A percentile compares a stretch with the other conserved stretches of the same genome.
phyloP scores from a whole-genome alignment of 2,113 vertebrate genomes.

The Poicephalus meyeri region DNA sequence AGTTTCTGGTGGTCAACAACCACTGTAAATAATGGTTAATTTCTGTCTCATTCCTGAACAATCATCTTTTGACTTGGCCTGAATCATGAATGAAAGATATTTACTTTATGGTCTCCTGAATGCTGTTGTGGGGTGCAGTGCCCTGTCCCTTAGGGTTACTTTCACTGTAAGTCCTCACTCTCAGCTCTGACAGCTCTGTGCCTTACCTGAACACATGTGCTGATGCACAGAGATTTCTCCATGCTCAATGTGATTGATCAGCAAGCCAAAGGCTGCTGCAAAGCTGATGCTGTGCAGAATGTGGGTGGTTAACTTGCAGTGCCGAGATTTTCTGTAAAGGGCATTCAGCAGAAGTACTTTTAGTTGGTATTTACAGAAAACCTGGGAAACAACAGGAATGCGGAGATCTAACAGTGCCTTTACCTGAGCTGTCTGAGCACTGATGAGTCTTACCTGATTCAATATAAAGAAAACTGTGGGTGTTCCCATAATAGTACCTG shows the following conservation, averaged over 20 bases:
- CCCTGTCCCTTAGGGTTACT: neutral
- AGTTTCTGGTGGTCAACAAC: neutral
- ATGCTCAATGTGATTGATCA: fast-evolving
- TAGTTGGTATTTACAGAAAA: neutral
- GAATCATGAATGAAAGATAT: neutral
- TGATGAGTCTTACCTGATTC: neutral
- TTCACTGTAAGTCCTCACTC: fast-evolving
- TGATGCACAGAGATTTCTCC: neutral
- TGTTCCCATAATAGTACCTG: neutral
- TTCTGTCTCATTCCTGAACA: neutral
- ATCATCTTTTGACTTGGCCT: neutral
- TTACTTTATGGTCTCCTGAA: neutral
- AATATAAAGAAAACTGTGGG: neutral
- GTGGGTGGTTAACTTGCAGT: fast-evolving
- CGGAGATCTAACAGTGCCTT: neutral
- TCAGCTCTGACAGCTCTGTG: neutral
- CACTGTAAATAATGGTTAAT: neutral
- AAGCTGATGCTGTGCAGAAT: neutral
- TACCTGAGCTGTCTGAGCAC: neutral
- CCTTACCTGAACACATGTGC: neutral
- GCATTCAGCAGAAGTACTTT: neutral
- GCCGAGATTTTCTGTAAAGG: neutral
- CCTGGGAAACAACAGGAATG: neutral
- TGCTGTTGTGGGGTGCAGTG: neutral
- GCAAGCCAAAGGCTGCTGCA: neutral